phyloP scores from a whole-genome alignment of 2,113 vertebrate species.

The Phainopepla nitens region DNA sequence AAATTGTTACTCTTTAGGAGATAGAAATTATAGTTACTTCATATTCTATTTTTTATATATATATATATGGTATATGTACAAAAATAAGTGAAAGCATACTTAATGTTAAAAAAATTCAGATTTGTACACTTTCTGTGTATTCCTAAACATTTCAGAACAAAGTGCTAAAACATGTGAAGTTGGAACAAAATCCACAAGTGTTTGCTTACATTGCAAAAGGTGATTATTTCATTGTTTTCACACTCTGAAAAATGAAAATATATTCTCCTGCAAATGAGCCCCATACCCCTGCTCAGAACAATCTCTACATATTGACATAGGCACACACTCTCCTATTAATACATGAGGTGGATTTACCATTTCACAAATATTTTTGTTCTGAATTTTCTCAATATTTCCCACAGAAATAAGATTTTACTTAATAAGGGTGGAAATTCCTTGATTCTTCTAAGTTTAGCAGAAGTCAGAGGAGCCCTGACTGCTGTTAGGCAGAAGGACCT shows the following conservation, averaged over 20 bases:
- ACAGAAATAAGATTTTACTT: neutral
- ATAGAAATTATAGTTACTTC: neutral
- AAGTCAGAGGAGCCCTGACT: neutral
- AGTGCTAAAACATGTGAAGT: neutral
- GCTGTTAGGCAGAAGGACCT: neutral
- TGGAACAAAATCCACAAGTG: neutral
- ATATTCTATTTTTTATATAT: neutral
- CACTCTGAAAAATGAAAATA: neutral
- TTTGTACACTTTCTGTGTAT: neutral
- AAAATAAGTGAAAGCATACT: neutral
- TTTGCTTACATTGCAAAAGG: neutral
- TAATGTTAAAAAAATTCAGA: neutral
- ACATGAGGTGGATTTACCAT: neutral
- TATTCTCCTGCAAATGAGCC: neutral
- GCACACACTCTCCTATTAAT: neutral
- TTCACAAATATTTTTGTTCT: neutral
- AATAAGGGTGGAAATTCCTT: neutral
- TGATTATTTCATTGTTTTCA: conserved; percentile 35
- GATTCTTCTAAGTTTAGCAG: neutral
- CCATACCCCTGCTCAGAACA: neutral
- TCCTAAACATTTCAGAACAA: neutral
- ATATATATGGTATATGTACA: rapidly evolving
- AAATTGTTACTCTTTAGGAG: neutral
- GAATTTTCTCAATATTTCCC: neutral
- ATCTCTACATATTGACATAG: neutral